Conservation (phyloP, 2,113 vertebrate genomes). For the Sclerurus mexicanus region DNA sequence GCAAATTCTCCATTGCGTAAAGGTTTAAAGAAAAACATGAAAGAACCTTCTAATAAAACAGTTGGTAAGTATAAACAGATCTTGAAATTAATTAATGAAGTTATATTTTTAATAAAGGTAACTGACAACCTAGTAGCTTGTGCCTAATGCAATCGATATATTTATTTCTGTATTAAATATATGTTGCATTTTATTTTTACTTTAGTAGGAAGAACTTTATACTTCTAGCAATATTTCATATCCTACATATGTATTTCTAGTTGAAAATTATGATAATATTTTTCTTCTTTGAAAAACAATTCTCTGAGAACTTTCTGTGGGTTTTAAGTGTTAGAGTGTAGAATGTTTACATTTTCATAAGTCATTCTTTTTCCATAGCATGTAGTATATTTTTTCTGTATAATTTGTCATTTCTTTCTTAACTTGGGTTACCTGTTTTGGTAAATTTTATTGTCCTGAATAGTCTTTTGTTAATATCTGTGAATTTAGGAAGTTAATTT, state of each 20-base stretch:
- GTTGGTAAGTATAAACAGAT: conserved; percentile 66
- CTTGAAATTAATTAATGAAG: not conserved
- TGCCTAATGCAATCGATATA: not conserved
- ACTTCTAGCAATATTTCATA: not conserved
- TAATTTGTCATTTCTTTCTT: not conserved
- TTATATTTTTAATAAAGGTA: not conserved
- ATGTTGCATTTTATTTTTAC: not conserved
- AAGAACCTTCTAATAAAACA: conserved; percentile 42
- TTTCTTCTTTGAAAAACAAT: not conserved
- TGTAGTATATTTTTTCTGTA: not conserved
- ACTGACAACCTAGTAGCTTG: not conserved
- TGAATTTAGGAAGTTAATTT: not conserved
- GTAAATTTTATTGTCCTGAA: not conserved
- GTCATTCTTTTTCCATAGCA: not conserved
- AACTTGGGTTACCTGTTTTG: not conserved
- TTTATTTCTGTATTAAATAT: not conserved
- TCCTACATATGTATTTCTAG: not conserved
- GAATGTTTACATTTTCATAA: not conserved
- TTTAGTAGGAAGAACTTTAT: not conserved
- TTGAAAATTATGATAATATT: not conserved
- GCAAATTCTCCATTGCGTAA: conserved; percentile 77
- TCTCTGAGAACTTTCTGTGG: not conserved
- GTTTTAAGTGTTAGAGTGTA: not conserved
- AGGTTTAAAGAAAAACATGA: conserved; percentile 55
- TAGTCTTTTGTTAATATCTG: not conserved